Base-by-base conservation (phyloP, 2,888 invertebrate genomes). In the Antitype chi region DNA sequence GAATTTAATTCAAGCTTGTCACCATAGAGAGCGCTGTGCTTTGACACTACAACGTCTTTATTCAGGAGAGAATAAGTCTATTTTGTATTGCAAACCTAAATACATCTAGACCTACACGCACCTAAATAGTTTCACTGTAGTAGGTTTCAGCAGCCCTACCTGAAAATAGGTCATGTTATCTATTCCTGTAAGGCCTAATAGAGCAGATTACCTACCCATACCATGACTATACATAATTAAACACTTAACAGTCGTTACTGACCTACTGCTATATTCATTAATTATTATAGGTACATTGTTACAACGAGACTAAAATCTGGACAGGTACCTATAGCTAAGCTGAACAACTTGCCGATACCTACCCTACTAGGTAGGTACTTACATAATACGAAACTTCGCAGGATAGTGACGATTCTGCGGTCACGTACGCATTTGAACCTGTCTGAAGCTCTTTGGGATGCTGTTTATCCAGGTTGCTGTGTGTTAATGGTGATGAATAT, bases 11-110 rank as follows among this genome's bases (percentile, higher is more conserved):
- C 38, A 9, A 1, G 17, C 0, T 15, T 5, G 0, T 6, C 2
- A 8, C 2, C 1, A 53, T 32, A 84, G 81, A 49, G 49, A 25
- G 63, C 59, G 63, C 11, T 81, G 23, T 38, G 8, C 17, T 47
- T 47, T 13, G 6, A 75, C 11, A 43, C 23, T 32, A 28, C 4
- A 75, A 23, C 2, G 9, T 15, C 32, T 55, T 43, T n/a, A 59
- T 38, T 28, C 23, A 17, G 8, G 7, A 62, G 20, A 13, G 9
- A 43, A 23, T 25, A 0, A 20, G 5, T 59, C 15, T 69, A 20
- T 5, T n/a, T 7, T 25, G 25, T 20, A 49, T 49, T 32, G 15
- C 28, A n/a, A 9, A 9, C 20, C 20, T 70, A 6, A 15, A 28
- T 23, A n/a, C 11, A 8, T 2, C n/a, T n/a, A 32, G 1, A 69